A percentile compares a stretch with the other conserved stretches of the same genome.
Conservation (phyloP, 2,113 vertebrate species). For the Probosciger aterrimus region DNA sequence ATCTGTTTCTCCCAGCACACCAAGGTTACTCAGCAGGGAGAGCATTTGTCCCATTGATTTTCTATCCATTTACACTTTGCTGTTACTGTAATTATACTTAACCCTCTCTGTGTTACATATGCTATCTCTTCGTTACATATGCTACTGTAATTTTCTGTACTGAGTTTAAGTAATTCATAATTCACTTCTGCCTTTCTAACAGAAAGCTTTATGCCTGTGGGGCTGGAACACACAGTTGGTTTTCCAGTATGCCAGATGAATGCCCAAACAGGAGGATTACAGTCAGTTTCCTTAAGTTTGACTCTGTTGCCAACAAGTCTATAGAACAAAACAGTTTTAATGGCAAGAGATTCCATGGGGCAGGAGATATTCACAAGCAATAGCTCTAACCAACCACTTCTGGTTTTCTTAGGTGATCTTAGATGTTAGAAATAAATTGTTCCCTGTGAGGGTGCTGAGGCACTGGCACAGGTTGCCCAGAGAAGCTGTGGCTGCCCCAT, state of each 20-base stretch:
- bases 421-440: not conserved
- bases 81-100: not conserved
- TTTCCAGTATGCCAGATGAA: not conserved
- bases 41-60: not conserved
- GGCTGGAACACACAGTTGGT: not conserved
- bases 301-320: not conserved
- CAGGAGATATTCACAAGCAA: not conserved
- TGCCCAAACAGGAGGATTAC: not conserved
- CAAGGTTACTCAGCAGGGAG: not conserved
- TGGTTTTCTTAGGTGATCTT: not conserved
- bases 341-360: not conserved
- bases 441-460: not conserved
- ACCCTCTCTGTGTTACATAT: not conserved
- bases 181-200: not conserved
- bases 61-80: not conserved
- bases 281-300: not conserved
- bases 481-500: not conserved
- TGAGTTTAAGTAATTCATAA: not conserved
- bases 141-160: conserved; percentile 1
- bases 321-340: not conserved
- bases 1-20: not conserved
- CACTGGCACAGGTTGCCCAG: not conserved
- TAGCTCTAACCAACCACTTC: not conserved
- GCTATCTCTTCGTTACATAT: not conserved
- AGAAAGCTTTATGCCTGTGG: not conserved